Percentiles rank a stretch among this genome's conserved stretches.
Evolutionary conservation across 2,888 invertebrate genomes (phyloP).

Genomic region (Pterostichus madidus): DNA sequence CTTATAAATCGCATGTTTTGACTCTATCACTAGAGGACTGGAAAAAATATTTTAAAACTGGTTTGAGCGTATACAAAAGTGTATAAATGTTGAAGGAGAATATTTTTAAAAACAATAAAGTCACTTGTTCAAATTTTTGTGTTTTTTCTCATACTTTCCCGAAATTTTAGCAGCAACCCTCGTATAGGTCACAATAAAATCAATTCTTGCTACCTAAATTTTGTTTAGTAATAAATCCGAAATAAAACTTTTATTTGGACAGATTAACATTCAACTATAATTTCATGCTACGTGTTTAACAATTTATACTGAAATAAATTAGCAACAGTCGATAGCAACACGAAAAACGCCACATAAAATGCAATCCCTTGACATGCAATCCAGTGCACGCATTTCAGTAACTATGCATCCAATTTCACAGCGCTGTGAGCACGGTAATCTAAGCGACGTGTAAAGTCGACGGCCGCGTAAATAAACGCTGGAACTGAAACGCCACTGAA

Average conservation of each 20-base stretch:
- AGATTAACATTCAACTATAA: background rate
- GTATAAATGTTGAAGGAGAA: no score
- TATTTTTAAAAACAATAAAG: no score
- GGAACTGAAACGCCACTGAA: constrained; percentile 11
- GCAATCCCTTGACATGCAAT: background rate
- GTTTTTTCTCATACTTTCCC: no score
- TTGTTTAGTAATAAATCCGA: constrained; percentile 20
- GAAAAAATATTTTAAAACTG: no score
- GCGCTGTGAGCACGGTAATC: constrained; percentile 35
- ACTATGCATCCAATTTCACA: constrained; percentile 37
- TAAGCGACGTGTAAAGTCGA: constrained; percentile 3
- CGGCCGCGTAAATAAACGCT: background rate
- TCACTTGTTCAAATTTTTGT: no score
- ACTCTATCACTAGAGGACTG: no score
- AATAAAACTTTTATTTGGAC: constrained; percentile 9
- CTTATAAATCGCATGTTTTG: no score
- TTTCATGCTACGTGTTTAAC: background rate
- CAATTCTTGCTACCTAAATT: background rate
- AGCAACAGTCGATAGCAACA: background rate
- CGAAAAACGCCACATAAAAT: background rate
- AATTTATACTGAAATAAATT: constrained; percentile 42
- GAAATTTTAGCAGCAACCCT: no score
- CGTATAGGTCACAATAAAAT: constrained; percentile 1
- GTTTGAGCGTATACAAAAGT: no score
- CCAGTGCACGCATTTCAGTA: constrained; percentile 3